A percentile compares a stretch with the other conserved stretches of the same genome.
Evolutionary conservation across 2,888 invertebrate genomes (phyloP).

Genomic region (Anagyrus pseudococci): DNA sequence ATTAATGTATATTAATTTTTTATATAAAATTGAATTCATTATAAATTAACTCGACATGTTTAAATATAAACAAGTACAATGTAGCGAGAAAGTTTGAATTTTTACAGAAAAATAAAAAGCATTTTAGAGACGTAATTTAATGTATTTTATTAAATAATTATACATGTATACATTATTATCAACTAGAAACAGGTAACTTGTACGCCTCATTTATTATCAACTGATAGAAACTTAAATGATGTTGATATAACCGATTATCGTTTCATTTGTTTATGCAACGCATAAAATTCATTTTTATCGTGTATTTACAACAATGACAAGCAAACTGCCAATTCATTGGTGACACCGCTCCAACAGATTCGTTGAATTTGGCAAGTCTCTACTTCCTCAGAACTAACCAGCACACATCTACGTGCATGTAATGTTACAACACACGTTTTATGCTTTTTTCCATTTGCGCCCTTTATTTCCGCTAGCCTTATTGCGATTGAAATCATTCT

Average conservation of each 20-base stretch:
- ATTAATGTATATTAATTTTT: too few relatives aligned
- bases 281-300: slow-evolving; percentile 27
- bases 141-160: slow-evolving; percentile 40
- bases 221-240: slow-evolving; percentile 24
- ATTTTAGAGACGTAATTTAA: slow-evolving; percentile 31
- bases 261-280: slow-evolving; percentile 11
- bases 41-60: too few relatives aligned
- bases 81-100: too few relatives aligned
- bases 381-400: slow-evolving; percentile 21
- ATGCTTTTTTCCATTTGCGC: slow-evolving; percentile 20
- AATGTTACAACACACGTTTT: slow-evolving; percentile 15
- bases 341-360: slow-evolving; percentile 10
- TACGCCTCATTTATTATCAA: slow-evolving; percentile 16
- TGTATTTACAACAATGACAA: slow-evolving; percentile 36
- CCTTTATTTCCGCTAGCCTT: slow-evolving; percentile 4
- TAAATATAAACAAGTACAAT: too few relatives aligned
- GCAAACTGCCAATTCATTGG: slow-evolving; percentile 23
- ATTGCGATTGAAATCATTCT: slow-evolving; percentile 4
- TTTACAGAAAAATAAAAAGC: slow-evolving; percentile 19
- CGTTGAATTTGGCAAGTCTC: slow-evolving; percentile 18
- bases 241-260: slow-evolving; percentile 9
- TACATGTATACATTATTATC: slow-evolving; percentile 31
- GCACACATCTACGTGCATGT: slow-evolving; percentile 18
- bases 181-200: slow-evolving; percentile 32
- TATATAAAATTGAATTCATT: too few relatives aligned